Base-by-base conservation (phyloP, 2,888 invertebrate genomes). In the Mamestra brassicae region DNA sequence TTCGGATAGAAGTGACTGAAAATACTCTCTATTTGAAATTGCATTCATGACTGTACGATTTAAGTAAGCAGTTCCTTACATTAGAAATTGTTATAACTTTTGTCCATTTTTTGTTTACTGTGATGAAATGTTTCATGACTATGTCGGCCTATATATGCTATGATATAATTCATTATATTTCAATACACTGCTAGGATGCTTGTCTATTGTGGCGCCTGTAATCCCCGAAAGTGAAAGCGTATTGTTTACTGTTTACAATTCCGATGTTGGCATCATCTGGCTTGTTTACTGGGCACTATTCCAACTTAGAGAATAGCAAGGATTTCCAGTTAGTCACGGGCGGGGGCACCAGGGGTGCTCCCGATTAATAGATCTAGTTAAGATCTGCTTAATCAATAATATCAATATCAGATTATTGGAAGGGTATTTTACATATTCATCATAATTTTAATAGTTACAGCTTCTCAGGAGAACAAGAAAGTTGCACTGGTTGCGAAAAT, bases 161-260 rank as follows among this genome's bases (percentile, higher is more conserved):
- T 15, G 34, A 52, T 4, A 10, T 52, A 62, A 6, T 26, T 50
- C 2, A 52, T 69, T 76, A 13, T 3, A 3, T 47, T 71, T 63
- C 15, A 70, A 38, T 57, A 34, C 17, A 64, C 45, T 4, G 13
- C 26, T 26, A 26, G 26, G 26, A 26, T 26, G 26, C n/a, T 38
- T 38, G 26, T 38, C n/a, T 70, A 45, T 67, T 47, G 17, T 10
- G 36, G 55, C 34, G 45, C 38, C 45, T 54, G 4, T 60, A 50
- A 74, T 57, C 13, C 0, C 11, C 10, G 26, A 58, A 79, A 79
- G 57, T 57, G 57, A 62, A 78, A 74, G 45, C 11, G 15, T 73
- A n/a, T 73, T 73, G 66, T 73, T 77, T 72, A 72, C 61, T 78
- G 73, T 78, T 78, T 79, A 79, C 80, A 73, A 67, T 58, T 67